Percentiles rank a stretch among this genome's conserved stretches.
Conservation (phyloP, 1,140 invertebrate genomes). For the Pseudomyrmex sp. region DNA sequence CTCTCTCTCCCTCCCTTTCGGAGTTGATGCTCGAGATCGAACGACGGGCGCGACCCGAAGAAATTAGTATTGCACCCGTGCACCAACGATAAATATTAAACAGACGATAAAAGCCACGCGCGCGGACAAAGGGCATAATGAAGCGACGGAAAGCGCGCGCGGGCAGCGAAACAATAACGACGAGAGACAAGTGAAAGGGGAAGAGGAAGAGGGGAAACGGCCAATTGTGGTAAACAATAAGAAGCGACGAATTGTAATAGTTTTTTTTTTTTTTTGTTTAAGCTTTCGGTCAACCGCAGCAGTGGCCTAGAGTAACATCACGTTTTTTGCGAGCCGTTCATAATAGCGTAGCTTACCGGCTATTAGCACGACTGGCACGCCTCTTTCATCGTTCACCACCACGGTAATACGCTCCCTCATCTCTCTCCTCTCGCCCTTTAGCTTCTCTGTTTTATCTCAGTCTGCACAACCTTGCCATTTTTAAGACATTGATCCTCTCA, state of each 20-base stretch:
- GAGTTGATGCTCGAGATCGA: slow-evolving; percentile 51
- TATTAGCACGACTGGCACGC: slow-evolving; percentile 77
- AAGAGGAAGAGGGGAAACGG: slow-evolving; percentile 1
- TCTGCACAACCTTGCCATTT: background rate
- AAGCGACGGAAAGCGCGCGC: slow-evolving; percentile 61
- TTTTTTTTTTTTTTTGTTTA: slow-evolving; percentile 56
- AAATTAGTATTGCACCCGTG: slow-evolving; percentile 63
- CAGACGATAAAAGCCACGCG: slow-evolving; percentile 50
- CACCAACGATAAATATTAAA: slow-evolving; percentile 71
- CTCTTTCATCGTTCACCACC: slow-evolving; percentile 78
- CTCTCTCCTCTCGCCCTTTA: background rate
- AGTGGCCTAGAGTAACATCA: slow-evolving; percentile 74
- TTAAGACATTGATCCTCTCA: slow-evolving; percentile 8
- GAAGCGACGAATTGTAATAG: slow-evolving; percentile 65
- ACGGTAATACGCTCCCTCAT: slow-evolving; percentile 49
- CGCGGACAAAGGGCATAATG: slow-evolving; percentile 66
- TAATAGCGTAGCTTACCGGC: slow-evolving; percentile 79
- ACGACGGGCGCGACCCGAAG: slow-evolving; percentile 61
- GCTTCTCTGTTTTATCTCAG: slow-evolving; percentile 25
- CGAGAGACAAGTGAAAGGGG: slow-evolving; percentile 8
- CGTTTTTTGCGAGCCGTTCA: slow-evolving; percentile 67
- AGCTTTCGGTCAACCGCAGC: slow-evolving; percentile 55
- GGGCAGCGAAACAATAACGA: slow-evolving; percentile 61
- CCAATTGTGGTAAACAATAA: slow-evolving; percentile 75
- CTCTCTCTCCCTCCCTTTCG: background rate